Evolutionary conservation across 2,113 vertebrate genomes (phyloP).

Genomic region (Nannospalax galili): DNA sequence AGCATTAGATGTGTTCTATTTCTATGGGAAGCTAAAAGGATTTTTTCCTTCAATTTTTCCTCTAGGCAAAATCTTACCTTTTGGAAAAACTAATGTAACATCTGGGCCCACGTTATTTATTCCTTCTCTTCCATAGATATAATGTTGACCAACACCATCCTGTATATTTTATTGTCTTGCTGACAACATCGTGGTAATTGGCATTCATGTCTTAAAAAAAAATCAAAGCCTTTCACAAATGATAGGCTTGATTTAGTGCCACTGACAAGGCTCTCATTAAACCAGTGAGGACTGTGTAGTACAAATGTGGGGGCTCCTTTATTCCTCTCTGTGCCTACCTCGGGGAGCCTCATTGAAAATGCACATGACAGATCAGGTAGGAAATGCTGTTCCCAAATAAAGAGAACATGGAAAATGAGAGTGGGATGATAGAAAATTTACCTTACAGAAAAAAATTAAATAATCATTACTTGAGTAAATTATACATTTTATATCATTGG

Average conservation of each 20-base stretch:
- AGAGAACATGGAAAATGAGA: conserved; percentile 55
- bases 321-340: conserved; percentile 64
- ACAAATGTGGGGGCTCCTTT: conserved; percentile 60
- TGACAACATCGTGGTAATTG: conserved; percentile 66
- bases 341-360: conserved; percentile 68
- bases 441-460: conserved; percentile 56
- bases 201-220: conserved; percentile 54
- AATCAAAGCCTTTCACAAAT: conserved; percentile 74
- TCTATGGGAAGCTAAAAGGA: conserved; percentile 18
- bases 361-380: conserved; percentile 64
- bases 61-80: conserved; percentile 27
- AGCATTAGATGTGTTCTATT: conserved; percentile 50
- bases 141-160: conserved; percentile 26
- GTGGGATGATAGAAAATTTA: conserved; percentile 33
- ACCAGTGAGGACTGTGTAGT: conserved; percentile 50
- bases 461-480: conserved; percentile 62
- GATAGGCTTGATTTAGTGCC: conserved; percentile 63
- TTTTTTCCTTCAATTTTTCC: neutral
- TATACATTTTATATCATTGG: conserved; percentile 51
- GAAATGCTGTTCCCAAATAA: conserved; percentile 53
- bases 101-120: neutral
- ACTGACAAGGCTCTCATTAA: conserved; percentile 55
- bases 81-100: neutral
- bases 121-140: conserved; percentile 23
- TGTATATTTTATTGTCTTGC: conserved; percentile 65